phyloP scores from a whole-genome alignment of 2,113 vertebrate species.

The Sinocyclocheilus anshuiensis region DNA sequence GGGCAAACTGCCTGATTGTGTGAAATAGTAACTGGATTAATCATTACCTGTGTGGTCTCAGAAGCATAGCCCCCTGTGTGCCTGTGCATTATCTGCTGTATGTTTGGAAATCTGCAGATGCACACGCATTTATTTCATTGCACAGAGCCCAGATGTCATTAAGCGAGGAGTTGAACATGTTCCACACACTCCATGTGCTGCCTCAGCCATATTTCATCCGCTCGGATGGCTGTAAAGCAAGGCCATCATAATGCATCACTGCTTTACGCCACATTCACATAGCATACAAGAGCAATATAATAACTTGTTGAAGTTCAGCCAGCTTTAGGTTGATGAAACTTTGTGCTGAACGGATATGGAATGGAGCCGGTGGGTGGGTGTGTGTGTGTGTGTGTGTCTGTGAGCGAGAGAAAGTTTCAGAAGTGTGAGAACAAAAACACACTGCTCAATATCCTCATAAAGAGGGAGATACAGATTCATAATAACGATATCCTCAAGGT shows the following conservation, averaged over 20 bases:
- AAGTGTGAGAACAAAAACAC: neutral
- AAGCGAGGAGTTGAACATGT: slow-evolving; percentile 36
- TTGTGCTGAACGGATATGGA: neutral
- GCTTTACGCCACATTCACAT: neutral
- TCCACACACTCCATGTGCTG: slow-evolving; percentile 38
- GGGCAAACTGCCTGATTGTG: slow-evolving; percentile 34
- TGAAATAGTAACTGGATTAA: slow-evolving; percentile 26
- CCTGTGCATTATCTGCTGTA: slow-evolving; percentile 4
- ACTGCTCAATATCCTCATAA: slow-evolving; percentile 7
- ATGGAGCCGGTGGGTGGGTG: neutral
- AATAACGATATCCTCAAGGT: slow-evolving; percentile 35
- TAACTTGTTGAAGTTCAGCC: slow-evolving; percentile 22
- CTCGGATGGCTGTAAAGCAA: neutral
- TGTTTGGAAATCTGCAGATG: slow-evolving; percentile 52
- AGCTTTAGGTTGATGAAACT: slow-evolving; percentile 11
- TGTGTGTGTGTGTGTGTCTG: neutral
- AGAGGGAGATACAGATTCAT: slow-evolving; percentile 12
- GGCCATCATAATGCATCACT: slow-evolving; percentile 47
- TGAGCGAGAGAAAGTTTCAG: neutral
- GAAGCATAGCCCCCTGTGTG: slow-evolving; percentile 25
- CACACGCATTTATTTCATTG: slow-evolving; percentile 50
- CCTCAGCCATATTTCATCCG: slow-evolving; percentile 41
- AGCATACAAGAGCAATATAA: slow-evolving; percentile 31
- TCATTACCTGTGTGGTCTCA: slow-evolving; percentile 22
- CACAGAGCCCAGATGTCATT: slow-evolving; percentile 41